These are phyloP conservation scores for Diploscapter pachys DNA, from an alignment of 1,140 invertebrate species.

Conservation along the genomic window DNA sequence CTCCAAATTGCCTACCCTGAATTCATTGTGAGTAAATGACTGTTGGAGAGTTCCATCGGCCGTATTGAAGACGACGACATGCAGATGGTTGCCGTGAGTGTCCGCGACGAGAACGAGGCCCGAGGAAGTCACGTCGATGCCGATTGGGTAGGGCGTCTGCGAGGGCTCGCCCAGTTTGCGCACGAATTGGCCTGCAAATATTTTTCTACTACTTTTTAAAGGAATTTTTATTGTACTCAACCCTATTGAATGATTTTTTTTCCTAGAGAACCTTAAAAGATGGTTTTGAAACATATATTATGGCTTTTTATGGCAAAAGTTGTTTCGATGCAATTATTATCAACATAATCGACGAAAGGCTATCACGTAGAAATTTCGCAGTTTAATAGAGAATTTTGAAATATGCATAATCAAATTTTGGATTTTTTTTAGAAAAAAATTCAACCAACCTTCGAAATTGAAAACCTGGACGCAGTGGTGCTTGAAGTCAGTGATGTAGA, in stretches of 20 bases:
- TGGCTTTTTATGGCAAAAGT: not conserved
- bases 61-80: constrained; percentile 79
- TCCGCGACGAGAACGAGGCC: constrained; percentile 93
- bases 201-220: not conserved
- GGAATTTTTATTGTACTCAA: too few species aligned
- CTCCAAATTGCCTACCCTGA: constrained; percentile 13
- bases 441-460: constrained; percentile 75
- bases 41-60: constrained; percentile 30
- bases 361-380: not conserved
- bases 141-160: constrained; percentile 92
- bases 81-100: constrained; percentile 93
- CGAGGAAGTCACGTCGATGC: constrained; percentile 91
- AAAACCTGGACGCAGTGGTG: constrained; percentile 94
- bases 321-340: not conserved
- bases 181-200: constrained; percentile 66
- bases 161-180: constrained; percentile 88
- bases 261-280: not conserved
- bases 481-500: constrained; percentile 96
- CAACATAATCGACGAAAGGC: not conserved
- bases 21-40: constrained; percentile 30
- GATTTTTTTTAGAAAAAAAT: constrained; percentile 8
- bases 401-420: not conserved
- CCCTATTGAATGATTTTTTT: not conserved
- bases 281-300: not conserved
- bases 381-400: not conserved